Evolutionary conservation across 2,888 invertebrate genomes (phyloP), one percentile per base, ranked within the genome.

Genomic region (Papilio elwesi): DNA sequence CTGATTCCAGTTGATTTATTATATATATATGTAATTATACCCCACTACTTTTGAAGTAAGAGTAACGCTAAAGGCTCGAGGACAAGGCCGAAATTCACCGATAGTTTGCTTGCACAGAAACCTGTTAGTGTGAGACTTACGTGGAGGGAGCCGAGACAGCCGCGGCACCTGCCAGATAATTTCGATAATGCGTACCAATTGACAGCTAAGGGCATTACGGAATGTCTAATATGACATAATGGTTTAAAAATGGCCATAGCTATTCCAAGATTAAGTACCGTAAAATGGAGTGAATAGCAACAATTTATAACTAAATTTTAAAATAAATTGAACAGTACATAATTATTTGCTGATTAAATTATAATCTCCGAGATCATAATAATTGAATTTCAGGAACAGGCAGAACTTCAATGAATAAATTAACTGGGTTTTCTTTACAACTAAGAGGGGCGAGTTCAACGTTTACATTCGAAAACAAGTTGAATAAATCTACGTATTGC

Each of bases 81-180:
- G 77, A 76, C 77, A 76, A 75, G 76, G 78, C 57, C 76, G 62
- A 78, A 74, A 74, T 75, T 70, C 53, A 38, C 59, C 70, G 68
- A 65, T 53, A 70, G n/a, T 53, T 70, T 47, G 43, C 67, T 70
- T 47, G 43, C 67, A 13, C 16, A 26, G 10, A 70, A 75, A 75
- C 74, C 72, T 69, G 75, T 52, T 71, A 57, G 71, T 75, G 71
- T 73, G 73, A 72, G 74, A 77, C 76, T 77, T 74, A 71, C 74
- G 68, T 73, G 51, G 63, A 64, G 36, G 11, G 49, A 53, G 64
- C 13, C 66, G 7, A 62, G 62, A 65, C 70, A 62, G 51, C 64
- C 75, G 70, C 71, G 70, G 75, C 77, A 81, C 79, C 76, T 81
- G 78, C 76, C 70, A 15, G 74, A 74, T 74, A 74, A 78, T 76